These are phyloP conservation scores for Tetragonisca angustula DNA, from an alignment of 2,888 invertebrate genomes.

Conservation along the genomic window DNA sequence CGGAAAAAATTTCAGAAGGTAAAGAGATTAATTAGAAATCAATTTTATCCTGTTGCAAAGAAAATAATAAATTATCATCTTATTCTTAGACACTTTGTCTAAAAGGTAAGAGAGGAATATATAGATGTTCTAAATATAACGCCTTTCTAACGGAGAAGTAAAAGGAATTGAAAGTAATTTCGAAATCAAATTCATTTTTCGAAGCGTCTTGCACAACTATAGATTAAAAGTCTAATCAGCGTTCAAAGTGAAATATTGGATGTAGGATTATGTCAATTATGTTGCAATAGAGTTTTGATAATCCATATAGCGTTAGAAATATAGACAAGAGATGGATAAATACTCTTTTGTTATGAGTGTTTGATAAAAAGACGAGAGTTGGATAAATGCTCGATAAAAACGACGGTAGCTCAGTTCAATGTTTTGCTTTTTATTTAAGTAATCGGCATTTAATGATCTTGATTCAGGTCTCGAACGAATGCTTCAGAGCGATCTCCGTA, in stretches of 20 bases:
- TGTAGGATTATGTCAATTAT: constrained; percentile 23
- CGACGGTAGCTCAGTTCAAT: neutral
- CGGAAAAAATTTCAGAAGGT: neutral
- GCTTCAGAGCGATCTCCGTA: constrained; percentile 78
- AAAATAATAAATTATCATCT: neutral
- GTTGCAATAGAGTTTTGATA: constrained; percentile 21
- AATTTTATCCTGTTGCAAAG: neutral
- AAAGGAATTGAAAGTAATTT: constrained; percentile 7
- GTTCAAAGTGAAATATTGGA: constrained; percentile 30
- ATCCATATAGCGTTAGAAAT: neutral
- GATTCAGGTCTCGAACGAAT: constrained; percentile 80
- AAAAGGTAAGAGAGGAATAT: neutral
- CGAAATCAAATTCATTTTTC: constrained; percentile 33
- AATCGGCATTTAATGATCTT: constrained; percentile 36
- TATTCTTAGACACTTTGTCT: neutral
- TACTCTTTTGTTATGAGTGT: too few relatives aligned
- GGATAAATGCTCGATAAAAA: neutral
- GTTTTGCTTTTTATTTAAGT: neutral
- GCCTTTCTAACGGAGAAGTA: constrained; percentile 2
- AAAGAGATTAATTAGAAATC: neutral
- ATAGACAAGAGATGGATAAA: neutral
- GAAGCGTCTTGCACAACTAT: constrained; percentile 27
- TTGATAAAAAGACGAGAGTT: neutral
- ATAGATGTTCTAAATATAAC: neutral
- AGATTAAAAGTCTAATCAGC: constrained; percentile 40